Conservation (phyloP, 2,888 invertebrate genomes). For the Galeopsomyia nigrocyanea region DNA sequence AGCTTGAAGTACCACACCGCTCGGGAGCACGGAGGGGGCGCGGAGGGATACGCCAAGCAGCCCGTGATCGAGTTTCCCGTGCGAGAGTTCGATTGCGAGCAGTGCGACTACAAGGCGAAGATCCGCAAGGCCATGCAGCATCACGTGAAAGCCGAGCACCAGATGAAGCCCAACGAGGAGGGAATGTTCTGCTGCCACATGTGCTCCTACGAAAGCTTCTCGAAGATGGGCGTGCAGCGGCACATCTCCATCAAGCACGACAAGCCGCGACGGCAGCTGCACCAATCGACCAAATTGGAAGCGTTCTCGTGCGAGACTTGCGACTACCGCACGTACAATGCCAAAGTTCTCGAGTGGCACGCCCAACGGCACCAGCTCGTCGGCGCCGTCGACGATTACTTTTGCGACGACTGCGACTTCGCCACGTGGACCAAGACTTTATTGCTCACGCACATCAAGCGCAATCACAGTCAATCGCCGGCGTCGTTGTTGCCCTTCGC, state of each 20-base stretch:
- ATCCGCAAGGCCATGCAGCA: constrained; percentile 58
- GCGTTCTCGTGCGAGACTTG: too few species aligned
- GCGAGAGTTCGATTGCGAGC: constrained; percentile 51
- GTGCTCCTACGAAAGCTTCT: constrained; percentile 36
- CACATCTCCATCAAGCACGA: constrained; percentile 47
- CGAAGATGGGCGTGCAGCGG: constrained; percentile 43
- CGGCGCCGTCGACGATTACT: constrained; percentile 29
- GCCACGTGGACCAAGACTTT: constrained; percentile 61
- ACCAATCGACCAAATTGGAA: too few species aligned
- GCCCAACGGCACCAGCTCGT: constrained; percentile 10
- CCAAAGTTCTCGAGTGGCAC: constrained; percentile 44
- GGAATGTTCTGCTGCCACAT: constrained; percentile 39
- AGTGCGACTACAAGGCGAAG: constrained; percentile 59
- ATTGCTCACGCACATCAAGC: constrained; percentile 62
- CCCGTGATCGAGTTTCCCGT: constrained; percentile 36
- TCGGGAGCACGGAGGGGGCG: constrained; percentile 37
- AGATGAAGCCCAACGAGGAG: constrained; percentile 39
- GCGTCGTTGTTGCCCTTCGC: too few species aligned
- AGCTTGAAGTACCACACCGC: constrained; percentile 46
- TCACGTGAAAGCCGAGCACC: constrained; percentile 57
- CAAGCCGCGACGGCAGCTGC: too few species aligned
- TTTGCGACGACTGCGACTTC: constrained; percentile 63
- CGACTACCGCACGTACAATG: constrained; percentile 30
- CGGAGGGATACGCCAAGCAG: constrained; percentile 1
- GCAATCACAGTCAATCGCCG: constrained; percentile 56